Evolutionary conservation across 2,888 invertebrate species (phyloP), one percentile per base, ranked within the genome.

Genomic region (Axea sp.): DNA sequence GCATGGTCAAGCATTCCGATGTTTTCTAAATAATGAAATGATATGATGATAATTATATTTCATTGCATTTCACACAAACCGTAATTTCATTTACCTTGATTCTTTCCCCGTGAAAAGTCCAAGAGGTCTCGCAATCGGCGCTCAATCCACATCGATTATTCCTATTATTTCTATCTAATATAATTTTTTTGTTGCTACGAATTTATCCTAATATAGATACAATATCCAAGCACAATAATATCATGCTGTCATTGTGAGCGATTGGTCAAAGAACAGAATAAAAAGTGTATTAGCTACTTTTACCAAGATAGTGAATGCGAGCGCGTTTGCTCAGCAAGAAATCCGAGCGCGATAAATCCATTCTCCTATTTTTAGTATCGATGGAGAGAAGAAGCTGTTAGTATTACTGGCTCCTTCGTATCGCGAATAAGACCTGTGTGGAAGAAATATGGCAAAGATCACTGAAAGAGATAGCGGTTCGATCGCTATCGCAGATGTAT

Each of bases 291-390:
- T 22, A n/a, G 35, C 45, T 39, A 43, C 64, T 64, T 64, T 51
- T 26, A 64, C 35, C 31, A 9, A 43, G 64, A 37, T 59, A 59
- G 59, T n/a, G 33, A 45, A 15, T 17, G 57, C 43, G 12, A 49
- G 26, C 28, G 47, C 35, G 47, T 37, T 15, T 28, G 9, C 14
- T 39, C 37, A 43, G 53, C 26, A 41, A 12, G 59, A 68, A 68
- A 68, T 41, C 57, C 59, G 57, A 68, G 57, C 57, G 59, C 67
- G 47, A 68, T 68, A 68, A 68, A 68, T 68, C 43, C 59, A 49
- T 68, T 68, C 59, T 59, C 49, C 67, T 68, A 68, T 68, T 68
- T 68, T 57, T 59, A 68, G 67, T 68, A 59, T 59, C 67, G 57
- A 67, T 67, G 57, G 49, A 57, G 57, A 39, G 37, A 65, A 67